Base-by-base conservation (phyloP, 2,888 invertebrate genomes). In the Macrosoma leucophasiata region DNA sequence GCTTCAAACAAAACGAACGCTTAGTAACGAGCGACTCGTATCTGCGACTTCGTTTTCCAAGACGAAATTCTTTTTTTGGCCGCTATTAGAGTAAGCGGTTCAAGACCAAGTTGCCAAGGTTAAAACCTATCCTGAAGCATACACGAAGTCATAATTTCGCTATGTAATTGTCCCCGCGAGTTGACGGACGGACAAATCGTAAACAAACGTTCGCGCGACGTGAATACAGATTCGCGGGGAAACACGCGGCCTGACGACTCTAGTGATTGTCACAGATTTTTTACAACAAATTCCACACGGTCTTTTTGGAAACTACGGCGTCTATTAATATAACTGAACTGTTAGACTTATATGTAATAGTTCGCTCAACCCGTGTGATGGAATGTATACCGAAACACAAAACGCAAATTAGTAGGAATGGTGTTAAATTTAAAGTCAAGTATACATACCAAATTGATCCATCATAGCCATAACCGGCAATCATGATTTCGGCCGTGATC, bases 1-100 rank as follows among this genome's bases (percentile, higher is more conserved):
- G 70, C 62, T 73, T 61, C 51, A 61, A 62, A 66, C 70, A 62
- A 69, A 75, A 69, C 69, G 75, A 74, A 76, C 69, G 72, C 72
- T 71, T 66, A 65, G 74, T 67, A 75, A 75, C 76, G 63, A 67
- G 66, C 60, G 52, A 44, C 44, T 60, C 61, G 64, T 55, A 53
- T 66, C 65, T 36, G 64, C 58, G 66, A 66, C 65, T 70, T n/a
- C n/a, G n/a, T n/a, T n/a, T 66, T 68, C 52, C 40, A 61, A 56
- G 51, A 48, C 42, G 46, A 53, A 56, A 55, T 58, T 38, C 48
- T 50, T 52, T 59, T 63, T 61, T 63, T 46, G 58, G 55, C 41
- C 36, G 45, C 25, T 33, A 14, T 24, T 22, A 12, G 24, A 29
- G 21, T 11, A 30, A 13, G 13, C 25, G 36, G 30, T 30, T 36